Conservation (phyloP, 2,888 invertebrate genomes). For the Heliconius charithonia region DNA sequence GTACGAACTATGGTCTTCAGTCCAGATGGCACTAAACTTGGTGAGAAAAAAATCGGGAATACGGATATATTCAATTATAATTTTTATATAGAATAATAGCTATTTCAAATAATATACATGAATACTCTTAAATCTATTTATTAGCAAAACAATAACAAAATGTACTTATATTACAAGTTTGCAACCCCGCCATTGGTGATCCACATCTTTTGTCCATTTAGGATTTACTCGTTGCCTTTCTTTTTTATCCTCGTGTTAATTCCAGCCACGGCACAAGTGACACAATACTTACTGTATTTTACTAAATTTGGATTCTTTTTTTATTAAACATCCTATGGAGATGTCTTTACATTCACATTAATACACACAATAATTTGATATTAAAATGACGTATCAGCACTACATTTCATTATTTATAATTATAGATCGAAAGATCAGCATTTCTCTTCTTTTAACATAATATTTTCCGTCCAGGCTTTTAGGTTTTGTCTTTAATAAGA, state of each 20-base stretch:
- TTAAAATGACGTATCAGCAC: no score
- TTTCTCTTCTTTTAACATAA: no score
- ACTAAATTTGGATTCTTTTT: no score
- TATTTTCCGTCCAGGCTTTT: no score
- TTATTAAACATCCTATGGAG: no score
- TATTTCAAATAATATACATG: not conserved
- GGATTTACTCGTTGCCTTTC: constrained; percentile 96
- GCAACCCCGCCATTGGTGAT: constrained; percentile 99
- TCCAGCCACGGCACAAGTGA: constrained; percentile 96
- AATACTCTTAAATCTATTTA: not conserved
- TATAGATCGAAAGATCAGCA: no score
- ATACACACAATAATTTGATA: no score
- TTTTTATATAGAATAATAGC: not conserved
- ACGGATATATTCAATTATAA: not conserved
- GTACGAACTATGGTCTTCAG: constrained; percentile 77
- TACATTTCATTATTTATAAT: no score
- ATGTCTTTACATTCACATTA: no score
- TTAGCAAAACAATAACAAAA: not conserved
- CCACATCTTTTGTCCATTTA: constrained; percentile 99
- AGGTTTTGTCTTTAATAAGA: no score
- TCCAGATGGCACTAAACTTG: constrained; percentile 79
- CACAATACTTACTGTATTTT: constrained; percentile 89
- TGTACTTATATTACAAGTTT: constrained; percentile 86
- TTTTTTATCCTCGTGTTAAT: constrained; percentile 95
- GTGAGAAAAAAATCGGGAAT: constrained; percentile 53